phyloP scores from a whole-genome alignment of 2,113 vertebrate species.

The Dendropsophus ebraccatus region DNA sequence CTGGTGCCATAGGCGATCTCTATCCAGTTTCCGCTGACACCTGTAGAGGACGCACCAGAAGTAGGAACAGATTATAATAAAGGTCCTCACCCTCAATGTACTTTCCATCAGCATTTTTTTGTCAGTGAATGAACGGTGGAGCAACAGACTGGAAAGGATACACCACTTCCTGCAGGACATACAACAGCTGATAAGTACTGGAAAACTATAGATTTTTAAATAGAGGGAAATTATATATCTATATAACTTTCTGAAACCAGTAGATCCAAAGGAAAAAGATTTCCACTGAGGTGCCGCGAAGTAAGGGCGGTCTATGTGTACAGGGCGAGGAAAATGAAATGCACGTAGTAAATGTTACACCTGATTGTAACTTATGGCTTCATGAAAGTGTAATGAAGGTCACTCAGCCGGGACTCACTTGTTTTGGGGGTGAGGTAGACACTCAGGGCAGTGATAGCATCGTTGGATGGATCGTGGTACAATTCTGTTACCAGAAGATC shows the following conservation, averaged over 20 bases:
- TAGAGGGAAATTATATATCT: too few species aligned
- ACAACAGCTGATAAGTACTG: too few species aligned
- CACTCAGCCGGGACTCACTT: constrained; percentile 74
- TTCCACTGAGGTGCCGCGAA: too few species aligned
- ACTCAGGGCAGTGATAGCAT: constrained; percentile 94
- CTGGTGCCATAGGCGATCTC: constrained; percentile 97
- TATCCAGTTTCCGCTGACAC: constrained; percentile 97
- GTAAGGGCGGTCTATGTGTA: too few species aligned
- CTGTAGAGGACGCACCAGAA: constrained; percentile 65
- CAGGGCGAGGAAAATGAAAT: too few species aligned
- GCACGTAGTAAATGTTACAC: too few species aligned
- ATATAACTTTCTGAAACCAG: too few species aligned
- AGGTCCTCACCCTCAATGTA: not conserved
- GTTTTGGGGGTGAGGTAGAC: constrained; percentile 98
- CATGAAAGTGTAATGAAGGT: not conserved
- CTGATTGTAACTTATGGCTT: too few species aligned
- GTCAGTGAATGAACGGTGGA: not conserved
- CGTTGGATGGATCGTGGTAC: constrained; percentile 95
- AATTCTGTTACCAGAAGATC: constrained; percentile 95
- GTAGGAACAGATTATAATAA: not conserved
- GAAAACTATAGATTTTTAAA: too few species aligned
- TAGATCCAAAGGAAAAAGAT: too few species aligned
- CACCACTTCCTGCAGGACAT: too few species aligned
- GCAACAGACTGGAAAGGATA: too few species aligned
- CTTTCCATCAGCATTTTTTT: not conserved